Base-by-base conservation (phyloP, 2,797 vertebrate species). In the Dermochelys coriacea region DNA sequence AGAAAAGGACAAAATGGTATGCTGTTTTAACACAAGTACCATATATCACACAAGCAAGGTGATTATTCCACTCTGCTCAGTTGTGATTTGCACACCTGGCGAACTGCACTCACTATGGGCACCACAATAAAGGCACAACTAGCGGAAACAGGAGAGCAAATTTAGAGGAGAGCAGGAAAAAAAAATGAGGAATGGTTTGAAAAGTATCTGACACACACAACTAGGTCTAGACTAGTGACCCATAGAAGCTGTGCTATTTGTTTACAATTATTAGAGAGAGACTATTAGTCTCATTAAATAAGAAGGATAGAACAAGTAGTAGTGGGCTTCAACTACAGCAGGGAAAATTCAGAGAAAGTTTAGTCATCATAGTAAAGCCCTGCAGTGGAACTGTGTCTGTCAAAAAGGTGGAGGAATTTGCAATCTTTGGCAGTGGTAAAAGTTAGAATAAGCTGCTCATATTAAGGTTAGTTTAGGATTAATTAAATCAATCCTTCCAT, bases 1-100 rank as follows among this genome's bases (percentile, higher is more conserved):
- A 86, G 92, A 37, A 47, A 61, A 80, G 15, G 21, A 80, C 84
- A 88, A 93, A 96, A 91, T 92, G 95, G 93, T 96, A 97, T 94
- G 93, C 93, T 96, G 96, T 96, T 97, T 96, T 96, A 96, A 96
- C 95, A 94, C 96, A 96, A 96, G 95, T 97, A 96, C 96, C 96
- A 97, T 96, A 94, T 96, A 87, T 96, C 95, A 96, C 95, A 97
- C 96, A 95, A 97, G 94, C 95, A 97, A 96, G 95, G 94, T 97
- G 96, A 93, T 97, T 97, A 97, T 97, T 96, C 97, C 96, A 96
- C 93, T 97, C 96, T 96, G 97, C 93, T 96, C 96, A 96, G 93
- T 96, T 97, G 96, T 96, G 96, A 97, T 94, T 97, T 95, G 93
- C 96, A 96, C 97, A 97, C 96, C 95, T 97, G 96, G 97, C 96